A percentile compares a stretch with the other conserved stretches of the same genome.
Evolutionary conservation across 2,888 invertebrate species (phyloP).

Genomic region (Torymus tubicola): DNA sequence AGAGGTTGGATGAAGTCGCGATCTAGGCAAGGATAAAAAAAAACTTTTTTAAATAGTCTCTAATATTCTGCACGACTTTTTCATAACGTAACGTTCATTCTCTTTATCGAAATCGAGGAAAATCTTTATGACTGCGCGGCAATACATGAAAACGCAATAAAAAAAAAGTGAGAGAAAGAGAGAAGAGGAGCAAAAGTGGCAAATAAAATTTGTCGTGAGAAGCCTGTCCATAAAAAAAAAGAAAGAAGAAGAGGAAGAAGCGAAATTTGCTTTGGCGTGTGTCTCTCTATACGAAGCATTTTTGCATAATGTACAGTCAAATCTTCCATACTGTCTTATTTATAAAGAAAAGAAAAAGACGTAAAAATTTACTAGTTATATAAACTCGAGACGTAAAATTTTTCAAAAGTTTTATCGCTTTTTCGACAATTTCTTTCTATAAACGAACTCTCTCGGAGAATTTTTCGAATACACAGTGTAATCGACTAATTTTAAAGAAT

Average conservation of each 20-base stretch:
- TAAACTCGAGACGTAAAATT: slow-evolving; percentile 20
- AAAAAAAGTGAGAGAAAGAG: slow-evolving; percentile 9
- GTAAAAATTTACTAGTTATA: slow-evolving; percentile 10
- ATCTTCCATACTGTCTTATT: slow-evolving; percentile 47
- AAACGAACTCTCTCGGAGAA: slow-evolving; percentile 8
- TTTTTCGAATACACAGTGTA: slow-evolving; percentile 16
- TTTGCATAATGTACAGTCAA: slow-evolving; percentile 45
- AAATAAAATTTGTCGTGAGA: slow-evolving; percentile 38
- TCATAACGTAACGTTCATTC: slow-evolving; percentile 32
- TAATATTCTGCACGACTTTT: slow-evolving; percentile 52
- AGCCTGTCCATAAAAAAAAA: slow-evolving; percentile 7
- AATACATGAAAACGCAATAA: slow-evolving; percentile 43
- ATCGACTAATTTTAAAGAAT: not conserved
- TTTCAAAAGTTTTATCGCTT: slow-evolving; percentile 27
- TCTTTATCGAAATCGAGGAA: slow-evolving; percentile 32
- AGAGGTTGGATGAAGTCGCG: not conserved
- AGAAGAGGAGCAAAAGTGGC: not conserved
- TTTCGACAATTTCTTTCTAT: slow-evolving; percentile 27
- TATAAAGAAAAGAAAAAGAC: no score
- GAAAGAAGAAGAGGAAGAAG: not conserved
- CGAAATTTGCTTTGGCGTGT: slow-evolving; percentile 37
- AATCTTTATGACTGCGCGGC: slow-evolving; percentile 40
- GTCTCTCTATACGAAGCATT: slow-evolving; percentile 23
- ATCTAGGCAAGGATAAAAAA: not conserved
- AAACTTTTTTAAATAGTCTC: slow-evolving; percentile 47